Conservation (phyloP, 1,140 invertebrate genomes). For the Trachymyrmex septentrionalis region DNA sequence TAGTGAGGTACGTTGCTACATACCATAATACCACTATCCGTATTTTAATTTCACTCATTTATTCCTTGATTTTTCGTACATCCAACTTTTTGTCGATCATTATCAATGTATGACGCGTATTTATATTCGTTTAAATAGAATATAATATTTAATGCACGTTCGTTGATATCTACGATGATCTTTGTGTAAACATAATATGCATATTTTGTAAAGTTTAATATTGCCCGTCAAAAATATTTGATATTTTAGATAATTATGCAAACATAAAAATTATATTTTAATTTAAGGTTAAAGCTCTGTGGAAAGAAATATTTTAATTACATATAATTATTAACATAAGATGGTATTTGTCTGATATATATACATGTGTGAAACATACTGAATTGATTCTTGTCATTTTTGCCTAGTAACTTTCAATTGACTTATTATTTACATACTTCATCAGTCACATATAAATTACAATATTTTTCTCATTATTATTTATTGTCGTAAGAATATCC, state of each 20-base stretch:
- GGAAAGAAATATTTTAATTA: slow-evolving; percentile 7
- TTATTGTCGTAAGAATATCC: neutral
- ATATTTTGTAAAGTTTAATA: slow-evolving; percentile 18
- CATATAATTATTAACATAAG: slow-evolving; percentile 1
- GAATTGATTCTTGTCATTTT: neutral
- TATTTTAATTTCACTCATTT: slow-evolving; percentile 75
- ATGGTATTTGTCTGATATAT: slow-evolving; percentile 3
- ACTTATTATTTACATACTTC: neutral
- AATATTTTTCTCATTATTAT: slow-evolving; percentile 16
- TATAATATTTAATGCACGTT: slow-evolving; percentile 12
- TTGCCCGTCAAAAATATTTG: neutral
- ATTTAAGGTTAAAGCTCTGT: neutral
- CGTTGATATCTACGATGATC: slow-evolving; percentile 4
- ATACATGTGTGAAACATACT: neutral
- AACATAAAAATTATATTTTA: neutral
- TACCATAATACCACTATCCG: slow-evolving; percentile 83
- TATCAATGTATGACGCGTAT: neutral
- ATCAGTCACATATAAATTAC: neutral
- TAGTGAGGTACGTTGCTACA: slow-evolving; percentile 89
- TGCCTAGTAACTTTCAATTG: neutral
- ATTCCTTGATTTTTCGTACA: slow-evolving; percentile 64
- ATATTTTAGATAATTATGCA: neutral
- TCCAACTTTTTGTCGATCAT: slow-evolving; percentile 39
- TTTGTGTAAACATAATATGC: slow-evolving; percentile 25
- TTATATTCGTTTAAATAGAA: slow-evolving; percentile 22